These are phyloP conservation scores for Antheraea assamensis DNA, from an alignment of 2,888 invertebrate genomes.

Conservation along the genomic window DNA sequence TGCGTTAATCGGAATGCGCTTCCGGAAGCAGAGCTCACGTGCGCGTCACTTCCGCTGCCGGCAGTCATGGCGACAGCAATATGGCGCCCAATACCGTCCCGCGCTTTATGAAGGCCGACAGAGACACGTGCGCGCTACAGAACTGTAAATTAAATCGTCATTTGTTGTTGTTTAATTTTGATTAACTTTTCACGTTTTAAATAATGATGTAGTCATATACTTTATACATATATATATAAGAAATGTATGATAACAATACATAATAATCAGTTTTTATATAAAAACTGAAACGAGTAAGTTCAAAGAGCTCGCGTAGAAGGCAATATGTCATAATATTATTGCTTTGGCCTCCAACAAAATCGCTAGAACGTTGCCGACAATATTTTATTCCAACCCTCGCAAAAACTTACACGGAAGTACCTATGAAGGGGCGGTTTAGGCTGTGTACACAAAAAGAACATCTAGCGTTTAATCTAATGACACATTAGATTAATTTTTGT, in stretches of 20 bases:
- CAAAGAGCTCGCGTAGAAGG: slow-evolving; percentile 63
- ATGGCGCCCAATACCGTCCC: slow-evolving; percentile 69
- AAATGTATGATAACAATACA: slow-evolving; percentile 5
- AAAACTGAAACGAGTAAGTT: slow-evolving; percentile 39
- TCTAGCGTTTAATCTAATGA: too few species aligned
- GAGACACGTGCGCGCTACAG: slow-evolving; percentile 20
- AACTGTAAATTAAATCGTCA: background rate
- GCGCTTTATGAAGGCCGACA: slow-evolving; percentile 56
- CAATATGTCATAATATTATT: slow-evolving; percentile 82
- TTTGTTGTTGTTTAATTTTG: background rate
- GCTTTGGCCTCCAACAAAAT: slow-evolving; percentile 69
- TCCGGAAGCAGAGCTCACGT: slow-evolving; percentile 78
- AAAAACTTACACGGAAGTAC: slow-evolving; percentile 40
- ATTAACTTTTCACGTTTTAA: background rate
- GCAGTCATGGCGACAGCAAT: slow-evolving; percentile 74
- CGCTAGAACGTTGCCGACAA: slow-evolving; percentile 67
- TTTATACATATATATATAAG: background rate
- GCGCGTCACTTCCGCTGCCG: slow-evolving; percentile 72
- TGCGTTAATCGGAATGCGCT: slow-evolving; percentile 73
- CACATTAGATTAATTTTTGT: too few species aligned
- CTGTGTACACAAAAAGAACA: slow-evolving; percentile 40
- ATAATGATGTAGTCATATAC: background rate
- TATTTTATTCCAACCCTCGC: slow-evolving; percentile 73
- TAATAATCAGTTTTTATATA: background rate
- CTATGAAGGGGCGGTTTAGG: slow-evolving; percentile 48